Evolutionary conservation across 2,888 invertebrate species (phyloP), one percentile per base, ranked within the genome.

Genomic region (Agrochola litura): DNA sequence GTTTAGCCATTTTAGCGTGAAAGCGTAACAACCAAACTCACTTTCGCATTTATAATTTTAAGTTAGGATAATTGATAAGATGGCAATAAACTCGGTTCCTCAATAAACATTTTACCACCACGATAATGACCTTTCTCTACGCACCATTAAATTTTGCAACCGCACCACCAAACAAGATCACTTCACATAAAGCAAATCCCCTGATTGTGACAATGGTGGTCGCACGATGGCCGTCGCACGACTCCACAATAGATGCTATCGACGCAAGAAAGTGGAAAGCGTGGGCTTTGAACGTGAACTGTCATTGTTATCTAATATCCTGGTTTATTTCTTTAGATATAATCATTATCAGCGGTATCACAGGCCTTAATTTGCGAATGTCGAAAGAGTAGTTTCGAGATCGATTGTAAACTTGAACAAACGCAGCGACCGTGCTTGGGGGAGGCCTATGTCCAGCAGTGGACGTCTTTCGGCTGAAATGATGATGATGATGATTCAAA

Each of bases 261-360:
- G 78, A 77, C 76, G 72, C 72, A 90, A 86, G 89, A 91, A 91
- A 92, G 88, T 89, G 68, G 91, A 92, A 91, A 92, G 90, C 89
- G 90, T 89, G 87, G 79, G 87, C 75, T 75, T 73, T 52, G 41
- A 25, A 41, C 85, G 61, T 71, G 49, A 86, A 78, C 74, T 73
- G 77, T 74, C 80, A 88, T 88, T 90, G 89, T 91, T 88, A 77
- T 69, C 68, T 87, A 72, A 89, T 79, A 89, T 89, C 91, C 89
- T 88, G 85, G 84, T 90, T 75, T 67, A 71, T 63, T 81, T 74
- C 64, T 77, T 69, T 63, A 30, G 82, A 41, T 60, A 19, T 14
- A 54, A 79, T 66, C 58, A 56, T 6, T 25, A 46, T 16, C 43
- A 41, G 6, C 2, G 49, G 16, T 41, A 14, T 76, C 64, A 16